phyloP scores from a whole-genome alignment of 2,888 invertebrate species.

The Polymixis lichenea region DNA sequence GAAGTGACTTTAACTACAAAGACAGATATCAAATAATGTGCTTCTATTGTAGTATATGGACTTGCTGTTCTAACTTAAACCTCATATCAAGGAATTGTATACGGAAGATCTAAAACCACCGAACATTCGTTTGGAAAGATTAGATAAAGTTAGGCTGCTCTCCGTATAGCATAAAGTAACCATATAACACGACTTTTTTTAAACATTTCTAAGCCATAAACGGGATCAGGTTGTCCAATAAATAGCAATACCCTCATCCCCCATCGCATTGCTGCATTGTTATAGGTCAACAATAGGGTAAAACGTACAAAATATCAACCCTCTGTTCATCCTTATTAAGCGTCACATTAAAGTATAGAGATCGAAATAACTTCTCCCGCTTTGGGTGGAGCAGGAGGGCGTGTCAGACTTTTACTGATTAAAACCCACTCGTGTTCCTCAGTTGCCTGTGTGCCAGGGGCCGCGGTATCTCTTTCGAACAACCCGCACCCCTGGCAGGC shows the following conservation, averaged over 20 bases:
- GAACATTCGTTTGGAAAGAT: not conserved
- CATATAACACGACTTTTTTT: not conserved
- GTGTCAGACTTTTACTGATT: too few relatives aligned
- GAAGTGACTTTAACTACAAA: not conserved
- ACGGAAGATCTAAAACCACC: not conserved
- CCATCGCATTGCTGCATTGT: conserved; percentile 17
- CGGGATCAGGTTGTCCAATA: conserved; percentile 1
- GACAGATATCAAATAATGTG: not conserved
- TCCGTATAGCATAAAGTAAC: not conserved
- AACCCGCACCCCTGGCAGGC: too few relatives aligned
- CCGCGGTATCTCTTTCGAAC: too few relatives aligned
- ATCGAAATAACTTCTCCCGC: too few relatives aligned
- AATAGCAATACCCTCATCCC: conserved; percentile 10
- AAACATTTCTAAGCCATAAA: not conserved
- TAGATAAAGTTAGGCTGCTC: not conserved
- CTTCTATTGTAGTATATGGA: not conserved
- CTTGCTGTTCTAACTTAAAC: not conserved
- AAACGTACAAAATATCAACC: conserved; percentile 9
- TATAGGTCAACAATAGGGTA: not conserved
- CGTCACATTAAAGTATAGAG: conserved; percentile 1
- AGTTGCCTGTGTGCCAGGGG: too few relatives aligned
- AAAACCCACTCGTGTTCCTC: too few relatives aligned
- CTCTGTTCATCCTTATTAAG: conserved; percentile 4
- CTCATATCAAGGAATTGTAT: not conserved
- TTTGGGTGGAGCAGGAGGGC: too few relatives aligned